Percentiles rank a stretch among this genome's conserved stretches.
These are phyloP conservation scores for Microcebus ravelobensis DNA, from an alignment of 2,113 vertebrate species.

Conservation along the genomic window DNA sequence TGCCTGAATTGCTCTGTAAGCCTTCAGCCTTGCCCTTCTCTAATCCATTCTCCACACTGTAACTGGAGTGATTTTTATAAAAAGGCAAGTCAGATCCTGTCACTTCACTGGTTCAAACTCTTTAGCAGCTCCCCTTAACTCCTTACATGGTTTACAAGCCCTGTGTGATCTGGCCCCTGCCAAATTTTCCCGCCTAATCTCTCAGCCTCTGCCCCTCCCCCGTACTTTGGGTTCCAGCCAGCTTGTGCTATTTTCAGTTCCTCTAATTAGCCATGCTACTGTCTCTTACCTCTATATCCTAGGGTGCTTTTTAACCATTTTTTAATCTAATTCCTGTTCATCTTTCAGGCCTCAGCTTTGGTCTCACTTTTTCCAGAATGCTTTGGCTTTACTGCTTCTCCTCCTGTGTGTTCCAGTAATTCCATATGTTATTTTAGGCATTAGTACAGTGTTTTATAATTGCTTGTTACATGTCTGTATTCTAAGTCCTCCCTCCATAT, in stretches of 20 bases:
- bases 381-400: background rate
- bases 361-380: slow-evolving; percentile 20
- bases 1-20: slow-evolving; percentile 39
- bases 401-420: background rate
- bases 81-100: slow-evolving; percentile 78
- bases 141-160: slow-evolving; percentile 52
- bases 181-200: background rate
- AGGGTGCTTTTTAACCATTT: slow-evolving; percentile 2
- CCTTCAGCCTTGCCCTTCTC: slow-evolving; percentile 58
- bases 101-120: slow-evolving; percentile 67
- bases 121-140: slow-evolving; percentile 64
- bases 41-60: slow-evolving; percentile 76
- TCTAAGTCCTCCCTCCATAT: background rate
- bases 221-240: slow-evolving; percentile 13
- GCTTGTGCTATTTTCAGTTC: slow-evolving; percentile 44
- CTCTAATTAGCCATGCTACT: slow-evolving; percentile 41
- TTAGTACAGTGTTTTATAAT: background rate
- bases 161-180: slow-evolving; percentile 56
- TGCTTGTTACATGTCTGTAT: background rate
- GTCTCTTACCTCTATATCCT: background rate
- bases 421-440: background rate
- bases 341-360: slow-evolving; percentile 5
- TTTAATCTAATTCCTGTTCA: slow-evolving; percentile 35
- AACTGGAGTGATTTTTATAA: slow-evolving; percentile 70
- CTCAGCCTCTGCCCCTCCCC: background rate